phyloP scores from a whole-genome alignment of 2,113 vertebrate species.

The Scomber japonicus region DNA sequence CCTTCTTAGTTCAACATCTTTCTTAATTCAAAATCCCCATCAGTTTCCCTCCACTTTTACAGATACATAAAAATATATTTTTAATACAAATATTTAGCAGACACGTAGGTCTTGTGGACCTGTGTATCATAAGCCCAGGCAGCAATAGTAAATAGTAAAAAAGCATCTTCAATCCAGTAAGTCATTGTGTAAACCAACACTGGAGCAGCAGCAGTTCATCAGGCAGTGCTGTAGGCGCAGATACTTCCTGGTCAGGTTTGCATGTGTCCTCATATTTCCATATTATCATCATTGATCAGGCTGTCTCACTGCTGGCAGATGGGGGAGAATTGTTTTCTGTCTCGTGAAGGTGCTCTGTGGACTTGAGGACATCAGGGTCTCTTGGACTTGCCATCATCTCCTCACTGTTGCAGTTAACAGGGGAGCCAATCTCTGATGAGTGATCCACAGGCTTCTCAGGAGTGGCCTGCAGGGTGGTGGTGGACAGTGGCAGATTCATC shows the following conservation, averaged over 20 bases:
- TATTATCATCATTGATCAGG: slow-evolving; percentile 36
- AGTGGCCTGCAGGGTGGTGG: slow-evolving; percentile 76
- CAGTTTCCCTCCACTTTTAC: slow-evolving; percentile 4
- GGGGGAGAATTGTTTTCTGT: slow-evolving; percentile 83
- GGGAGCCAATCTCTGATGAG: slow-evolving; percentile 85
- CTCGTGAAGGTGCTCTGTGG: slow-evolving; percentile 76
- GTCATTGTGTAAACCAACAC: slow-evolving; percentile 46
- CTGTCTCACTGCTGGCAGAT: slow-evolving; percentile 81
- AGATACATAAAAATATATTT: not conserved
- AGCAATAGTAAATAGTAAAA: slow-evolving; percentile 20
- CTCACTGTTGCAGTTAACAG: slow-evolving; percentile 87
- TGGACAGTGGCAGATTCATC: slow-evolving; percentile 88
- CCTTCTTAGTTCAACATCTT: not conserved
- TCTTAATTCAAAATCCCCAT: slow-evolving; percentile 14
- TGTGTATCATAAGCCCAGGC: slow-evolving; percentile 1
- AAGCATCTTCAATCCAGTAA: slow-evolving; percentile 42
- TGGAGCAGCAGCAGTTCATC: slow-evolving; percentile 13
- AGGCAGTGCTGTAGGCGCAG: not conserved
- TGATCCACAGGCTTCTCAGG: slow-evolving; percentile 86
- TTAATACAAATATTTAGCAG: slow-evolving; percentile 30
- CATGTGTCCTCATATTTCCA: slow-evolving; percentile 5
- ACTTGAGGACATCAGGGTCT: slow-evolving; percentile 85
- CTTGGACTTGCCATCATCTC: slow-evolving; percentile 86
- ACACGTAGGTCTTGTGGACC: slow-evolving; percentile 14
- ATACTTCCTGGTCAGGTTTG: not conserved